Conservation (phyloP, 2,888 invertebrate species). For the Epicampocera succincta region DNA sequence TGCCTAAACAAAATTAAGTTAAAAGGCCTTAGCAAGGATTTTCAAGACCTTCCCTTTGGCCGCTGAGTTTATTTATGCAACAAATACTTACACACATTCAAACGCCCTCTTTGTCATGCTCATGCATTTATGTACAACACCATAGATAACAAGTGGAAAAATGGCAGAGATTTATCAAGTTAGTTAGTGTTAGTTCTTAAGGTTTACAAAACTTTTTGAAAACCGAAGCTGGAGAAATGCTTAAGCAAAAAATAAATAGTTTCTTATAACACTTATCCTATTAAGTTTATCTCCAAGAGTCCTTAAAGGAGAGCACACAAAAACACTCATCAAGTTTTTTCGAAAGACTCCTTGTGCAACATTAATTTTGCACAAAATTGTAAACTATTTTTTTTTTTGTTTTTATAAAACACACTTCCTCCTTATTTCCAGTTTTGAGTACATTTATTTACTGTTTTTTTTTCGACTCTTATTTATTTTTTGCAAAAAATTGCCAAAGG, state of each 20-base stretch:
- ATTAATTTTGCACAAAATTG: background rate
- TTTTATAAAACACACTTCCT: slow-evolving; percentile 42
- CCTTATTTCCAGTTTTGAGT: slow-evolving; percentile 50
- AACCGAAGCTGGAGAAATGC: slow-evolving; percentile 16
- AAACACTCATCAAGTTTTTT: slow-evolving; percentile 19
- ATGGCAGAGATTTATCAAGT: slow-evolving; percentile 57
- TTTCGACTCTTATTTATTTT: background rate
- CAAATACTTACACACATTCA: background rate
- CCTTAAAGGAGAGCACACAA: background rate
- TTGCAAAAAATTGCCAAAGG: too few species aligned
- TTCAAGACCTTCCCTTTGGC: too few species aligned
- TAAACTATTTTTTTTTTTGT: slow-evolving; percentile 24
- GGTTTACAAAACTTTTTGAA: slow-evolving; percentile 35
- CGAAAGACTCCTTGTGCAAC: background rate
- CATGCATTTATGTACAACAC: slow-evolving; percentile 1
- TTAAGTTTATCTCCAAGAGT: slow-evolving; percentile 48
- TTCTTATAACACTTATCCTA: slow-evolving; percentile 34
- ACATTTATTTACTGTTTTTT: slow-evolving; percentile 48
- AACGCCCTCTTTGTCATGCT: background rate
- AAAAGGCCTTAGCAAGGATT: too few species aligned
- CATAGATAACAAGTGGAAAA: slow-evolving; percentile 11
- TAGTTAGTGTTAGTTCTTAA: slow-evolving; percentile 46
- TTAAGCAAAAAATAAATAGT: background rate
- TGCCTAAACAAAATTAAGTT: too few species aligned
- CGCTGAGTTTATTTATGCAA: too few species aligned